Conservation (phyloP, 92 coral and sea anemone species). For the Blastomussa wellsi region DNA sequence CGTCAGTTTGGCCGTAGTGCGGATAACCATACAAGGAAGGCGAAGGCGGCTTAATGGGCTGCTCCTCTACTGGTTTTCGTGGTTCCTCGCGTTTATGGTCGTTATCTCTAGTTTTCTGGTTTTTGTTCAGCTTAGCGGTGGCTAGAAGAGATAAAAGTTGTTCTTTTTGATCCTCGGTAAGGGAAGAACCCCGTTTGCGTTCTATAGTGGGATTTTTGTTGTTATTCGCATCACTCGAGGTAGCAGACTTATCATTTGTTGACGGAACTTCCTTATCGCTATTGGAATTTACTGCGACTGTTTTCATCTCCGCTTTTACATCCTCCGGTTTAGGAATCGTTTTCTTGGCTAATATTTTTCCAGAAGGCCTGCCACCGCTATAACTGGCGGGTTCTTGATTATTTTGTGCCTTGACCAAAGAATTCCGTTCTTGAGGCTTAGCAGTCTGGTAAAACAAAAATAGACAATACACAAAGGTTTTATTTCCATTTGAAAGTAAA, state of each 20-base stretch:
- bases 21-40: constrained; percentile 44
- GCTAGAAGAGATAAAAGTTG: constrained; percentile 57
- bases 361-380: not conserved
- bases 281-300: not conserved
- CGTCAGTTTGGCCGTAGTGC: constrained; percentile 45
- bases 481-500: not conserved
- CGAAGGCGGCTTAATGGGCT: constrained; percentile 59
- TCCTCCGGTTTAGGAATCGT: constrained; percentile 1
- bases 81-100: not conserved
- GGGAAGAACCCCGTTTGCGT: constrained; percentile 32
- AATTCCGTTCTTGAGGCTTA: constrained; percentile 41
- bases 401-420: constrained; percentile 24
- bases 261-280: not conserved
- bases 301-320: not conserved
- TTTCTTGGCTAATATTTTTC: not conserved
- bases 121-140: constrained; percentile 28
- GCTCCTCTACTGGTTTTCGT: constrained; percentile 6
- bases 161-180: constrained; percentile 56
- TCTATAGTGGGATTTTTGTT: not conserved
- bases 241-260: not conserved
- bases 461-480: not conserved
- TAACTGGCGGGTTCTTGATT: constrained; percentile 12
- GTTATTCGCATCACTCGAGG: not conserved
- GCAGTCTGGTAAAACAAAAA: constrained; percentile 25
- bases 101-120: not conserved